These are phyloP conservation scores for Drosophila antonietae DNA, from an alignment of 2,888 invertebrate species.

Conservation along the genomic window DNA sequence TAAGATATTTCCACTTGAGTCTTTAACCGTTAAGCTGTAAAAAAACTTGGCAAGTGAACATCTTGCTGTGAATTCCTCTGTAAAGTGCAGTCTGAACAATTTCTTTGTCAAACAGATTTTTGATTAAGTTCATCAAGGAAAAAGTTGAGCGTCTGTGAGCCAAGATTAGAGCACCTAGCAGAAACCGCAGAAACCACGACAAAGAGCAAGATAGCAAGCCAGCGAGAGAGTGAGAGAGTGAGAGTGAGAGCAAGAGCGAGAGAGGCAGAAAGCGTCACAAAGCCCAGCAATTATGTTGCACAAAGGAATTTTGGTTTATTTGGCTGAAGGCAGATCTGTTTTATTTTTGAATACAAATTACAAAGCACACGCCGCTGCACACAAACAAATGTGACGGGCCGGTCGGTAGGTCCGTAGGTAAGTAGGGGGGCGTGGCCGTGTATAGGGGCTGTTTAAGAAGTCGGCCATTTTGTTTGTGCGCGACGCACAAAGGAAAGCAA, in stretches of 20 bases:
- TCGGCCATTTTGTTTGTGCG: constrained; percentile 74
- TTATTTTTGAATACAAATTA: constrained; percentile 75
- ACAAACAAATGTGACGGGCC: constrained; percentile 4
- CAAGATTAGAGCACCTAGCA: constrained; percentile 66
- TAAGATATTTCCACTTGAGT: not conserved
- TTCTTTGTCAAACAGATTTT: constrained; percentile 7
- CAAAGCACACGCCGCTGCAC: constrained; percentile 62
- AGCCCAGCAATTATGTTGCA: constrained; percentile 67
- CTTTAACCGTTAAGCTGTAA: not conserved
- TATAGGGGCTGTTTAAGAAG: constrained; percentile 50
- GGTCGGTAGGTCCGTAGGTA: not conserved
- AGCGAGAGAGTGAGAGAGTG: not conserved
- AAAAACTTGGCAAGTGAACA: not conserved
- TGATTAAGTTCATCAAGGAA: not conserved
- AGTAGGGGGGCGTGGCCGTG: not conserved
- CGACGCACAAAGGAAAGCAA: constrained; percentile 62
- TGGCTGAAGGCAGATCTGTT: constrained; percentile 50
- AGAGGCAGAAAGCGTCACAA: constrained; percentile 22
- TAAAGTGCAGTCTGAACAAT: not conserved
- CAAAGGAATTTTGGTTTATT: constrained; percentile 67
- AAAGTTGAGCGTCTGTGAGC: constrained; percentile 43
- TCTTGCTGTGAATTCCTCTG: not conserved
- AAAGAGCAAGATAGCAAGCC: not conserved
- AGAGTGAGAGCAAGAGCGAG: not conserved
- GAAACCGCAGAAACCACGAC: constrained; percentile 29